Percentiles rank a stretch among this genome's conserved stretches.
phyloP scores from a whole-genome alignment of 2,113 vertebrate genomes.

The Xerus inauris region DNA sequence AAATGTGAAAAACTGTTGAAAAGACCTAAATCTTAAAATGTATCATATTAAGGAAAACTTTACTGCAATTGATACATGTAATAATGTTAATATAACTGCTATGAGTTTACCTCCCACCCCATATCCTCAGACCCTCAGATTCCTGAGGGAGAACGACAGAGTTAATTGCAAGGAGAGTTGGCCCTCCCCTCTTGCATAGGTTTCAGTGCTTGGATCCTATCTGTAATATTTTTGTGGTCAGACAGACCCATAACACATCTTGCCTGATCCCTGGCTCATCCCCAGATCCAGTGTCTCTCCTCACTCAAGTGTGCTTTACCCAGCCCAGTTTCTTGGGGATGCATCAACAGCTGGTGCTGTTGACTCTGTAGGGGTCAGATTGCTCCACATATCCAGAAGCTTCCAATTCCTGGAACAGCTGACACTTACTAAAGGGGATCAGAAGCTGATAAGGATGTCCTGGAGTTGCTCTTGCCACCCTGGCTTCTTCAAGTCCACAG shows the following conservation, averaged over 20 bases:
- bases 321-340: not conserved
- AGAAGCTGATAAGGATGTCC: not conserved
- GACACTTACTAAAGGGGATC: not conserved
- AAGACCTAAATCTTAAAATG: not conserved
- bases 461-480: not conserved
- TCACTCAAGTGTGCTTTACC: not conserved
- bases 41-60: not conserved
- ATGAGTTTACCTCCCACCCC: not conserved
- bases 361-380: not conserved
- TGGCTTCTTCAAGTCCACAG: not conserved
- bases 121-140: not conserved
- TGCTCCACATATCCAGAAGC: not conserved
- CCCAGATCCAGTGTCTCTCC: too few species aligned
- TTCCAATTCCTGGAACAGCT: not conserved
- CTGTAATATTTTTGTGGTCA: not conserved
- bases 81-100: not conserved
- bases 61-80: not conserved
- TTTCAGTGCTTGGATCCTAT: not conserved
- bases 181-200: not conserved
- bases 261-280: not conserved
- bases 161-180: not conserved
- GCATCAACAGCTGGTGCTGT: not conserved
- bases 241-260: not conserved
- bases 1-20: not conserved
- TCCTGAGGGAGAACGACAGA: too few species aligned